A percentile compares a stretch with the other conserved stretches of the same genome.
These are phyloP conservation scores for Centropus unirufus DNA, from an alignment of 2,113 vertebrate genomes.

Conservation along the genomic window DNA sequence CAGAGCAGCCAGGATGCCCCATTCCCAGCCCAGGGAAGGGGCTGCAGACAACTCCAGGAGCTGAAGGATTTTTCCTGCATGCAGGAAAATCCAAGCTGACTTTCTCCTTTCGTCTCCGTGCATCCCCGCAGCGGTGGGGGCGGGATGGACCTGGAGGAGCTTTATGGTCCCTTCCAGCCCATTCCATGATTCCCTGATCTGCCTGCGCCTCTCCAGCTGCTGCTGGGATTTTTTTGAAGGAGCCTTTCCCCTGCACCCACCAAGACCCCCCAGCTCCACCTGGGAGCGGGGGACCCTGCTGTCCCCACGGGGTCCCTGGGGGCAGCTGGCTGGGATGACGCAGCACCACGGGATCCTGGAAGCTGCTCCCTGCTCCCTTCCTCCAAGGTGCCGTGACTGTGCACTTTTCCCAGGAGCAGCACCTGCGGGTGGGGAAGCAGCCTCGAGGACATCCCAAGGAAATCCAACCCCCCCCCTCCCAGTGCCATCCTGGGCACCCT, in stretches of 20 bases:
- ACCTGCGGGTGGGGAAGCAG: background rate
- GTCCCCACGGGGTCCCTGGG: background rate
- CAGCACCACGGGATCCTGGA: rapidly evolving
- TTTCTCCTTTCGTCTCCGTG: background rate
- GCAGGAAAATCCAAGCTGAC: background rate
- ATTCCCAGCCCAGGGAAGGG: background rate
- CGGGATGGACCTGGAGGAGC: background rate
- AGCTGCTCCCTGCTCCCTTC: background rate
- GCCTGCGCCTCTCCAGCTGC: background rate
- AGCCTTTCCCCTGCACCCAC: background rate
- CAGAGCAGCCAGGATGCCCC: rapidly evolving
- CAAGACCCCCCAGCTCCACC: background rate
- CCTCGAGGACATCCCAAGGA: background rate
- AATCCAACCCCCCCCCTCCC: background rate
- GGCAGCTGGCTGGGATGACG: background rate
- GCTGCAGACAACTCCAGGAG: background rate
- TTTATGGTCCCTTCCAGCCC: no score
- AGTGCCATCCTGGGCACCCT: background rate
- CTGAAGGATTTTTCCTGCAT: rapidly evolving
- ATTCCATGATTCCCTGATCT: background rate
- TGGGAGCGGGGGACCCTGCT: background rate
- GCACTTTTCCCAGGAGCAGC: slow-evolving; percentile 20
- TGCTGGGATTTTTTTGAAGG: background rate
- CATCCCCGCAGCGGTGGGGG: background rate
- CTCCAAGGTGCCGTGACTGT: background rate